Conservation (phyloP, 2,888 invertebrate genomes). For the Coleophora deauratella region DNA sequence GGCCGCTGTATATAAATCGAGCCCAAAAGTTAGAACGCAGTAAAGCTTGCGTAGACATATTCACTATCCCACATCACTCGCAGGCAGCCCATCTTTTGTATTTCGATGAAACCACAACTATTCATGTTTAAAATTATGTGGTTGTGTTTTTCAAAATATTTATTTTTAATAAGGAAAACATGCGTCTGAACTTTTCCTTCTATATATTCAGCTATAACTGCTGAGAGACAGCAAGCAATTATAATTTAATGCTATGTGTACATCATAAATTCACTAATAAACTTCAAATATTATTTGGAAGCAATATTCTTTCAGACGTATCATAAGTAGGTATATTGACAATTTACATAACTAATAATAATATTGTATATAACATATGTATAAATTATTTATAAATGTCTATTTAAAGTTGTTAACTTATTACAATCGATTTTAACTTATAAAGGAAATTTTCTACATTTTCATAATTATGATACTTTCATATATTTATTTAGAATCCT, state of each 20-base stretch:
- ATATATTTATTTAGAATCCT: neutral
- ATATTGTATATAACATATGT: conserved; percentile 68
- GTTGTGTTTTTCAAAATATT: no score
- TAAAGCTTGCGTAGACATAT: conserved; percentile 14
- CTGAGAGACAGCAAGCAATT: conserved; percentile 26
- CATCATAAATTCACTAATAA: conserved; percentile 39
- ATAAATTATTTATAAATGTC: conserved; percentile 55
- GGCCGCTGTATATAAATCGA: no score
- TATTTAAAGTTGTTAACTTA: conserved; percentile 60
- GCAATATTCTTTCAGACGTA: conserved; percentile 60
- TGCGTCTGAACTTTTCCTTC: no score
- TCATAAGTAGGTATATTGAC: conserved; percentile 50
- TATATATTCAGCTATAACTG: no score
- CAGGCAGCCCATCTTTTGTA: conserved; percentile 25
- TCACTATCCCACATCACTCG: conserved; percentile 20
- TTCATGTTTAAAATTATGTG: no score
- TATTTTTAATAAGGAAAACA: no score
- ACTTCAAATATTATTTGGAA: conserved; percentile 55
- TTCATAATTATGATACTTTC: neutral
- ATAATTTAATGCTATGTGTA: conserved; percentile 26
- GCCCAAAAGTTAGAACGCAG: no score
- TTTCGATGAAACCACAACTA: conserved; percentile 43
- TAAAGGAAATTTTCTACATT: neutral
- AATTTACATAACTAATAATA: conserved; percentile 48
- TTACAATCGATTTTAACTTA: conserved; percentile 32